Evolutionary conservation across 1,140 invertebrate species (phyloP), one percentile per base, ranked within the genome.

Genomic region (Leptopilina clavipes): DNA sequence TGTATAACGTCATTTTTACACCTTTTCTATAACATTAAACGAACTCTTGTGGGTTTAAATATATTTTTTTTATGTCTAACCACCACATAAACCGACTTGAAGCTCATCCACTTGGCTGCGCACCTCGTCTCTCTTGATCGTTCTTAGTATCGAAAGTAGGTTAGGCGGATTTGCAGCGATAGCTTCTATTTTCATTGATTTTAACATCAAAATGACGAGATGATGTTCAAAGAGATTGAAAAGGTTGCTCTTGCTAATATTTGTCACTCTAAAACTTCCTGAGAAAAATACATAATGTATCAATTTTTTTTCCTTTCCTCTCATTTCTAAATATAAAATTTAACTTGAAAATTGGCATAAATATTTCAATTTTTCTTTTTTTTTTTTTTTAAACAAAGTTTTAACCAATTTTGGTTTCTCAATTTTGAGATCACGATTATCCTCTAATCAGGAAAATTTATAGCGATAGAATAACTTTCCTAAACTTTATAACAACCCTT

Each of bases 111-210:
- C 59, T 65, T 65, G 22, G 59, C 2, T 65, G 59, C 22, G 12
- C 59, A 65, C 59, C 11, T 65, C 59, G 14, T 17, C 48, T 52
- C 48, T 52, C 48, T 52, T 65, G 59, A 25, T 65, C 59, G 59
- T 65, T 65, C 59, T 65, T 31, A 65, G 59, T 31, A 65, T 65
- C 19, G 5, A 37, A 65, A 65, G 59, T 65, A 31, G 59, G 59
- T 65, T 65, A 65, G 59, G 25, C n/a, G 25, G 25, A 31, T 65
- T 65, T 65, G 59, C 22, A 65, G 11, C 22, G 59, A 37, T 25
- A n/a, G 59, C 22, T 52, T 52, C 48, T 52, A 52, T 52, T 52
- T 52, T 52, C 48, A 52, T 52, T 52, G 48, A 52, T 52, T 52
- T 52, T 52, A n/a, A 17, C 48, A 52, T 52, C 48, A 17, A 52